phyloP scores from a whole-genome alignment of 2,113 vertebrate genomes.

The Poeciliopsis retropinna region DNA sequence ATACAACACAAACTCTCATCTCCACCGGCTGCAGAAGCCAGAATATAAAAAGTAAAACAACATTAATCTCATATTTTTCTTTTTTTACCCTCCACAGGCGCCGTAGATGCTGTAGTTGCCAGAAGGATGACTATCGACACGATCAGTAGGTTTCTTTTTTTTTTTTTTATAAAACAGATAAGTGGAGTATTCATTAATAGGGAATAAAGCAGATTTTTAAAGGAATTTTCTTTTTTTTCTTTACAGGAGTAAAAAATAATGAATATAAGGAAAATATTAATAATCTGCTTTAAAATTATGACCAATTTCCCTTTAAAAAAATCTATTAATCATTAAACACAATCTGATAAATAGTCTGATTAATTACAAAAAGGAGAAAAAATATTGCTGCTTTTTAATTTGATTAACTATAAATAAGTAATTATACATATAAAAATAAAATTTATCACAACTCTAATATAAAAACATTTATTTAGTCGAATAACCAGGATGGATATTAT shows the following conservation, averaged over 20 bases:
- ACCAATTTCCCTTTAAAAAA: neutral
- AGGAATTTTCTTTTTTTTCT: neutral
- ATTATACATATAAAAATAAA: neutral
- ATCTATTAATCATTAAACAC: neutral
- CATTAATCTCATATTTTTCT: neutral
- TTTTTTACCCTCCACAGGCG: constrained; percentile 36
- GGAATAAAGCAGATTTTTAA: neutral
- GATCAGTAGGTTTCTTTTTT: constrained; percentile 38
- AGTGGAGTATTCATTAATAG: neutral
- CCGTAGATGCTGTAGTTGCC: constrained; percentile 10
- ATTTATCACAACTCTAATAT: neutral
- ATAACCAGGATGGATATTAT: neutral
- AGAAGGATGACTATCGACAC: constrained; percentile 30
- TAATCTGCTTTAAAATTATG: neutral
- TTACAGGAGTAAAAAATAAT: neutral
- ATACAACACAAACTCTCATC: constrained; percentile 22
- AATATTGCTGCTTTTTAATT: neutral
- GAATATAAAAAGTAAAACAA: neutral
- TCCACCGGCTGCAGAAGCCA: neutral
- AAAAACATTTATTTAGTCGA: neutral
- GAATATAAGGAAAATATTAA: neutral
- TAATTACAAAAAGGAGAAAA: constrained; percentile 4
- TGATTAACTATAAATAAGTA: neutral
- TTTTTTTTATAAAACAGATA: constrained; percentile 10
- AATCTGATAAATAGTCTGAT: neutral